Percentiles rank a stretch among this genome's conserved stretches.
phyloP scores from a whole-genome alignment of 35 echinoderm and acorn worm species.

The Apostichopus japonicus region DNA sequence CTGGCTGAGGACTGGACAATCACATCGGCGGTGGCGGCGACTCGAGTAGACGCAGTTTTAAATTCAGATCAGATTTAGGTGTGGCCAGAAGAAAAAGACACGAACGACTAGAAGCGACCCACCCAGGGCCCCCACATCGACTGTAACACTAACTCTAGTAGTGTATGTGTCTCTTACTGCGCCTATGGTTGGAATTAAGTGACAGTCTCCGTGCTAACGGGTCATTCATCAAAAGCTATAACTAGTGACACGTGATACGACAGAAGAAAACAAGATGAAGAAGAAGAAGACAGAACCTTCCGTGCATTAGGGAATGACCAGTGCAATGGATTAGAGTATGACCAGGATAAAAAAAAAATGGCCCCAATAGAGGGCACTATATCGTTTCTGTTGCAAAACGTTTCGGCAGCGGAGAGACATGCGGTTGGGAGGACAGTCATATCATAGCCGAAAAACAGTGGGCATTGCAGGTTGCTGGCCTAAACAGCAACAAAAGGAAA shows the following conservation, averaged over 20 bases:
- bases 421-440: not conserved
- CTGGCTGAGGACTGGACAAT: slow-evolving; percentile 26
- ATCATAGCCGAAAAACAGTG: not conserved
- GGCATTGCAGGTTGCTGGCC: not conserved
- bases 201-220: slow-evolving; percentile 40
- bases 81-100: slow-evolving; percentile 9
- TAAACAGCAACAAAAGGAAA: slow-evolving; percentile 8
- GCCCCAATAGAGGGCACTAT: slow-evolving; percentile 42
- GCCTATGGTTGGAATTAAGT: slow-evolving; percentile 49
- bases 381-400: not conserved
- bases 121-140: slow-evolving; percentile 30
- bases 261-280: not conserved
- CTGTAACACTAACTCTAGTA: slow-evolving; percentile 35
- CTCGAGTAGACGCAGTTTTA: not conserved
- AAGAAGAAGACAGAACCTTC: not conserved
- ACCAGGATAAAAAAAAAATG: not conserved
- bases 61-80: slow-evolving; percentile 47
- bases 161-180: not conserved
- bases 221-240: slow-evolving; percentile 39
- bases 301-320: slow-evolving; percentile 21
- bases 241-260: slow-evolving; percentile 28
- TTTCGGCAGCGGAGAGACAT: not conserved
- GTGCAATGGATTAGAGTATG: not conserved
- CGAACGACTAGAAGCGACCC: not conserved
- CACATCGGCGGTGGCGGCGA: not conserved